phyloP scores from a whole-genome alignment of 2,797 vertebrate species.

The Cryptoblepharus egeriae region DNA sequence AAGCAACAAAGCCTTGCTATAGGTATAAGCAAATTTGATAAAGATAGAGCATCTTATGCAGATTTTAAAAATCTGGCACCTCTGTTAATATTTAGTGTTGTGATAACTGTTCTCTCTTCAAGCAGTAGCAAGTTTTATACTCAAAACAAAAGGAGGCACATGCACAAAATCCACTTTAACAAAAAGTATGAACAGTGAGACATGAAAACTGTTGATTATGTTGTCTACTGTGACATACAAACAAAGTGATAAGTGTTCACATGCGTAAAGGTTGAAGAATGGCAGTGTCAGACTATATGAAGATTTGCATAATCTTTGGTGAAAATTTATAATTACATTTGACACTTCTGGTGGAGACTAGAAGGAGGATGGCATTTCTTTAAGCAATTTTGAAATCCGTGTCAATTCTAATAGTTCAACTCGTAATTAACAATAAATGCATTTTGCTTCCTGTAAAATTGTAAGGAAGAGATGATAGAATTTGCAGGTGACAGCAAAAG shows the following conservation, averaged over 20 bases:
- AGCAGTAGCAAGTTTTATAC: constrained; percentile 64
- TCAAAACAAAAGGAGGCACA: constrained; percentile 64
- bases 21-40: constrained; percentile 64
- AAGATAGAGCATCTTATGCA: constrained; percentile 51
- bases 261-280: constrained; percentile 62
- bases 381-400: constrained; percentile 51
- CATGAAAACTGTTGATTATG: constrained; percentile 76
- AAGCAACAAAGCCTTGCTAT: constrained; percentile 46
- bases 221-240: constrained; percentile 75
- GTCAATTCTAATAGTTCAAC: constrained; percentile 57
- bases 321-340: constrained; percentile 75
- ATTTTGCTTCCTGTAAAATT: neutral
- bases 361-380: constrained; percentile 61
- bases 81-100: constrained; percentile 69
- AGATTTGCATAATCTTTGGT: constrained; percentile 72
- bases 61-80: constrained; percentile 28
- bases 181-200: constrained; percentile 68
- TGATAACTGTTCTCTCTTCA: constrained; percentile 68
- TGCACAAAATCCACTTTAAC: constrained; percentile 60
- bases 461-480: neutral
- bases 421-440: constrained; percentile 42
- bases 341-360: constrained; percentile 60
- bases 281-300: constrained; percentile 65
- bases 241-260: constrained; percentile 72
- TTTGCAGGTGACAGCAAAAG: neutral